Evolutionary conservation across 2,888 invertebrate genomes (phyloP).

Genomic region (Muscina levida): DNA sequence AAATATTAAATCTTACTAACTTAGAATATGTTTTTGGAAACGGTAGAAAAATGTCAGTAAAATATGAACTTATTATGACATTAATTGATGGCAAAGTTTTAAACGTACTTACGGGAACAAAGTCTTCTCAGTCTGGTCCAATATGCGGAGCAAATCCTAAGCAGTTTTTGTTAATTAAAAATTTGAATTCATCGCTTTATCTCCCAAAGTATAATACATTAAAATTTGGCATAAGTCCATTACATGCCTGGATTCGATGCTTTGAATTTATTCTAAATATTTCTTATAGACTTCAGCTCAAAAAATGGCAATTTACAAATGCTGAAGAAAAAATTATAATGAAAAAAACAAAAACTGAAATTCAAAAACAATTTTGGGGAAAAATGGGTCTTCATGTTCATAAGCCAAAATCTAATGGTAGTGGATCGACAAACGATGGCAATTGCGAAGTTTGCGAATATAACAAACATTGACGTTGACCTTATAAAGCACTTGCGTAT

Average conservation of each 20-base stretch:
- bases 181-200: constrained; percentile 13
- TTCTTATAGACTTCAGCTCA: constrained; percentile 43
- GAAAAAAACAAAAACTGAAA: constrained; percentile 37
- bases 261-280: constrained; percentile 45
- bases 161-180: constrained; percentile 27
- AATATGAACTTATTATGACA: not conserved
- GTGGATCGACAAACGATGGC: not conserved
- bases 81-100: constrained; percentile 8
- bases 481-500: not conserved
- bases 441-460: constrained; percentile 25
- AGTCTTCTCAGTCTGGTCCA: constrained; percentile 21
- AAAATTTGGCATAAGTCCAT: constrained; percentile 47
- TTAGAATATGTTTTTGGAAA: not conserved
- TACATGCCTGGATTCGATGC: constrained; percentile 49
- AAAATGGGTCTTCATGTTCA: constrained; percentile 50
- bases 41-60: constrained; percentile 12
- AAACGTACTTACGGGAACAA: constrained; percentile 40
- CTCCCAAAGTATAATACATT: constrained; percentile 36
- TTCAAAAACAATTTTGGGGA: constrained; percentile 45
- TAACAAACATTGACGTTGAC: not conserved
- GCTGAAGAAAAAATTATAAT: constrained; percentile 32
- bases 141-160: constrained; percentile 34
- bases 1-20: constrained; percentile 14
- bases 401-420: too few species aligned
- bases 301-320: constrained; percentile 40